Evolutionary conservation across 2,797 vertebrate genomes (phyloP), one percentile per base, ranked within the genome.

Genomic region (Parauchenoglanis ngamensis): DNA sequence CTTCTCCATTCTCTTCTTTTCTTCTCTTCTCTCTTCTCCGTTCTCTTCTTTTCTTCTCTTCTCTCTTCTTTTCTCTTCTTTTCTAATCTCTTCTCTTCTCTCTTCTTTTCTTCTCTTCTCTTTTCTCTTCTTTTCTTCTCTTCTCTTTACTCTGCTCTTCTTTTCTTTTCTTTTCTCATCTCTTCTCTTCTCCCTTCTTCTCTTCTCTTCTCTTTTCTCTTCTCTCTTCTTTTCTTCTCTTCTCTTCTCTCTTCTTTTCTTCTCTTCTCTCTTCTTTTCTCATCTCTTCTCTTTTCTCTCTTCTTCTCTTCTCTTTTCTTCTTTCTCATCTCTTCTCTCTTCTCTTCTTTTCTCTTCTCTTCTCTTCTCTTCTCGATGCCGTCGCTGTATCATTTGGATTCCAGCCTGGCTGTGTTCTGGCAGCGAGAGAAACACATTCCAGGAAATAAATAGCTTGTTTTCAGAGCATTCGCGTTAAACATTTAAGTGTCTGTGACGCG

Each of bases 361-460:
- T 11, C 40, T 46, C 21, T 25, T 46, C 19, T 12, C 23, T 4
- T 79, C 85, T 76, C 65, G 40, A 31, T 49, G 17, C 7, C 81
- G 12, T 90, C 85, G 83, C 91, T 87, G 85, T n/a, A 35, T 90
- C 90, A n/a, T 90, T 92, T 88, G 92, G 82, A 78, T 86, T 87
- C 86, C 85, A 85, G 84, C 72, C 65, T 46, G 25, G 68, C 21
- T 0, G 19, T 87, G 89, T 90, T 91, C 89, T 93, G 89, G 40
- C 44, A 40, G 12, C 4, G 13, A 12, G 52, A 73, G n/a, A 49
- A 35, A 25, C 49, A 93, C 90, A 92, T 90, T 92, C 88, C 56
- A 90, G 92, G 89, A 94, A 90, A 92, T 91, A 93, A 93, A 95
- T 92, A 89, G 91, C 90, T 93, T 92, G 90, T 94, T 95, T 95